phyloP scores from a whole-genome alignment of 2,113 vertebrate genomes.

The Tychaedon coryphoeus region DNA sequence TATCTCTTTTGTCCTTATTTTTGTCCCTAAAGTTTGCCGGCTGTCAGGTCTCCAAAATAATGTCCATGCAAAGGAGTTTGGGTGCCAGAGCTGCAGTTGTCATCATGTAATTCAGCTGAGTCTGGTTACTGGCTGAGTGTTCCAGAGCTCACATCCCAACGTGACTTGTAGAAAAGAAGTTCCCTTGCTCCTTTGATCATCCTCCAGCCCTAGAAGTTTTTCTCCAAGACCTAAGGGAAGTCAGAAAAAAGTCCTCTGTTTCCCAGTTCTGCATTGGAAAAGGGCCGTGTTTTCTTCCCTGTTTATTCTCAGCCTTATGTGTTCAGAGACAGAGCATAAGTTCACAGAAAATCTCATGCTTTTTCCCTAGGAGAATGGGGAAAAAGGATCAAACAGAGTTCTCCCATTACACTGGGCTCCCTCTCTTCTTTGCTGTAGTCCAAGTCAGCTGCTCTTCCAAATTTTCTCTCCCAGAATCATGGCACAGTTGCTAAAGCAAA shows the following conservation, averaged over 20 bases:
- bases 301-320: neutral
- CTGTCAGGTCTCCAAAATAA: neutral
- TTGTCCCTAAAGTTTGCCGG: neutral
- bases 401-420: neutral
- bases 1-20: neutral
- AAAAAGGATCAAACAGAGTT: neutral
- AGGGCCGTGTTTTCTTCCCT: neutral
- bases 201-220: neutral
- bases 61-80: neutral
- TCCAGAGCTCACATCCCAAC: fast-evolving
- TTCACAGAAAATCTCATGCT: neutral
- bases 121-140: neutral
- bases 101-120: neutral
- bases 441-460: neutral
- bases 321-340: neutral
- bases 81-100: neutral
- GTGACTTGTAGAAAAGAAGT: neutral
- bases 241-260: neutral
- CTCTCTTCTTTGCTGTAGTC: neutral
- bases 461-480: neutral
- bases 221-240: neutral
- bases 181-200: neutral
- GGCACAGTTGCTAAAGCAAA: neutral
- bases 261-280: neutral
- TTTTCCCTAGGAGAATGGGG: neutral